Evolutionary conservation across 2,113 vertebrate genomes (phyloP).

Genomic region (Zosterops japonicus): DNA sequence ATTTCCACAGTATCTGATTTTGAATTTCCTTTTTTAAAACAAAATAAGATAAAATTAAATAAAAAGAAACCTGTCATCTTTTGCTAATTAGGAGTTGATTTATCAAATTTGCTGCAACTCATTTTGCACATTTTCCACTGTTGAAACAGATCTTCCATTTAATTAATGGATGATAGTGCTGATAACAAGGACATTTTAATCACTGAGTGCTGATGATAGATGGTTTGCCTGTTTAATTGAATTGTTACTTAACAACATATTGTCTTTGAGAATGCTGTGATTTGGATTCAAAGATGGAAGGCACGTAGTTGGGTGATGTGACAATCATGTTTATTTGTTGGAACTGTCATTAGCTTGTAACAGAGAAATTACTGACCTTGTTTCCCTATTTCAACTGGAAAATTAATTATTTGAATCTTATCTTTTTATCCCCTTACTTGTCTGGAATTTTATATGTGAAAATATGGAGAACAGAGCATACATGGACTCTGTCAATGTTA

Average conservation of each 20-base stretch:
- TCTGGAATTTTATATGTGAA: not conserved
- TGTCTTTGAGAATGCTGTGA: conserved; percentile 15
- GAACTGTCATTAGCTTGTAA: not conserved
- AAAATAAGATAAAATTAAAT: not conserved
- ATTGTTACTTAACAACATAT: conserved; percentile 57
- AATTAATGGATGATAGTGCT: conserved; percentile 56
- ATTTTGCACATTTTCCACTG: conserved; percentile 28
- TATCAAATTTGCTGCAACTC: conserved; percentile 58
- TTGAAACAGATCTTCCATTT: conserved; percentile 55
- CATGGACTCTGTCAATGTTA: not conserved
- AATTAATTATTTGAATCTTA: not conserved
- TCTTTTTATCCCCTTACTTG: not conserved
- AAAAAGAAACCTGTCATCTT: not conserved
- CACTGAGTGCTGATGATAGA: conserved; percentile 52
- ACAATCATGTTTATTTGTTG: conserved; percentile 2
- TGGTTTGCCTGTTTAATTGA: conserved; percentile 60
- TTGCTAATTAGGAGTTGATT: conserved; percentile 57
- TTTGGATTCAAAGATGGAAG: conserved; percentile 1
- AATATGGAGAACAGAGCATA: not conserved
- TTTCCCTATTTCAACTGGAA: not conserved
- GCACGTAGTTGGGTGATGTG: not conserved
- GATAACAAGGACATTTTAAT: conserved; percentile 75
- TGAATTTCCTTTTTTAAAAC: not conserved
- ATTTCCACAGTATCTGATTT: not conserved
- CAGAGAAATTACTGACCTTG: not conserved